These are phyloP conservation scores for Lasioglossum pauxillum DNA, from an alignment of 2,888 invertebrate species.

Conservation along the genomic window DNA sequence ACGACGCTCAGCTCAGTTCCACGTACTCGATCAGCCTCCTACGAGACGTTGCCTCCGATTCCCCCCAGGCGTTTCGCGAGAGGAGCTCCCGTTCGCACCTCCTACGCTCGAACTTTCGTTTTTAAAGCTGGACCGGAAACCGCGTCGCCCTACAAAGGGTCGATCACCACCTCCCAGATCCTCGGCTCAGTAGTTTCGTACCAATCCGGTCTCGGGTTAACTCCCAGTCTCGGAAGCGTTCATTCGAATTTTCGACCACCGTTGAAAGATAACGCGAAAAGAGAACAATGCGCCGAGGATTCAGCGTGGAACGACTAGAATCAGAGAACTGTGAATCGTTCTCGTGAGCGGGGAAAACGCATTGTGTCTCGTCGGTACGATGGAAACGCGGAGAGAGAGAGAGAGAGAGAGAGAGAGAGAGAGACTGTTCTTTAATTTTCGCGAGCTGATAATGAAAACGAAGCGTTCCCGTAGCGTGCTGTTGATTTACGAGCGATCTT, in stretches of 20 bases:
- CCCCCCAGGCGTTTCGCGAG: no score
- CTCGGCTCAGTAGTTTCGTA: no score
- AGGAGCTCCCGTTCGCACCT: neutral
- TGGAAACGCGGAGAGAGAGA: neutral
- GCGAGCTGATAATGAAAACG: constrained; percentile 53
- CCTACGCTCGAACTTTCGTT: neutral
- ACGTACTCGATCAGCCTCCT: neutral
- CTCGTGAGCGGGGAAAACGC: neutral
- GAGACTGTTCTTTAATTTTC: constrained; percentile 20
- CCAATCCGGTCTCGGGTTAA: neutral
- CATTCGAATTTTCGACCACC: neutral
- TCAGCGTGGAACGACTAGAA: neutral
- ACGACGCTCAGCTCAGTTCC: neutral
- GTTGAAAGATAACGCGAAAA: neutral
- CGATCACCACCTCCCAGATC: neutral
- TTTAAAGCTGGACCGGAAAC: neutral
- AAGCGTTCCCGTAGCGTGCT: constrained; percentile 31
- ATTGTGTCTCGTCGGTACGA: neutral
- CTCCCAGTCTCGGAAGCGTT: neutral
- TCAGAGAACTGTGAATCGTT: neutral
- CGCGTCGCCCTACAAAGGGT: neutral
- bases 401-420: neutral
- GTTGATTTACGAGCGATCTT: constrained; percentile 62
- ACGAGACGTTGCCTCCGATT: neutral
- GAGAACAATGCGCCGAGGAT: neutral